These are phyloP conservation scores for Periophthalmus modestus DNA, from an alignment of 2,113 vertebrate species.

Conservation along the genomic window DNA sequence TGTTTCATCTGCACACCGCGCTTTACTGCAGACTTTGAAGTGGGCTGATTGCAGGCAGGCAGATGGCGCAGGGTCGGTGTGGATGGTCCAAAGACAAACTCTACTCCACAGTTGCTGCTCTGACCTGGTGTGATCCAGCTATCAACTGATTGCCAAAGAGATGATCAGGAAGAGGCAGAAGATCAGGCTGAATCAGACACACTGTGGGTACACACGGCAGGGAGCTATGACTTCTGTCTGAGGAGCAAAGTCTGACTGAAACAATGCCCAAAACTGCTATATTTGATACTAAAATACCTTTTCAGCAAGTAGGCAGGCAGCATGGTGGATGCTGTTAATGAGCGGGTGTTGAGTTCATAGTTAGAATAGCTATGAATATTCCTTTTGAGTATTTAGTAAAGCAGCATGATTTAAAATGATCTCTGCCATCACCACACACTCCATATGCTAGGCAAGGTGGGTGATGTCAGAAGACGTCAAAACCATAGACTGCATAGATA, in stretches of 20 bases:
- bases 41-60: conserved; percentile 28
- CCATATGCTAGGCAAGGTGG: no score
- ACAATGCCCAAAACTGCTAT: neutral
- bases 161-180: conserved; percentile 20
- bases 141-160: conserved; percentile 26
- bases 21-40: conserved; percentile 36
- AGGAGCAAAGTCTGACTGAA: conserved; percentile 6
- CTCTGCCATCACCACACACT: no score
- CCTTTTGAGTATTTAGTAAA: no score
- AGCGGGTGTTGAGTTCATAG: no score
- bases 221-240: conserved; percentile 5
- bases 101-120: neutral
- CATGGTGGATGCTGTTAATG: neutral
- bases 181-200: conserved; percentile 11
- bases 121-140: conserved; percentile 30
- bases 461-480: no score
- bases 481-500: no score
- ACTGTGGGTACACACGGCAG: conserved; percentile 10
- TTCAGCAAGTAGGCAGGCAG: neutral
- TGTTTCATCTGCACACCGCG: conserved; percentile 24
- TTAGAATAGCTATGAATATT: no score
- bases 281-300: neutral
- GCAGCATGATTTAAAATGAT: no score
- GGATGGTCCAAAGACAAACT: conserved; percentile 21
- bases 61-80: conserved; percentile 15